These are phyloP conservation scores for Zygaena filipendulae DNA, from an alignment of 2,888 invertebrate genomes.

Conservation along the genomic window DNA sequence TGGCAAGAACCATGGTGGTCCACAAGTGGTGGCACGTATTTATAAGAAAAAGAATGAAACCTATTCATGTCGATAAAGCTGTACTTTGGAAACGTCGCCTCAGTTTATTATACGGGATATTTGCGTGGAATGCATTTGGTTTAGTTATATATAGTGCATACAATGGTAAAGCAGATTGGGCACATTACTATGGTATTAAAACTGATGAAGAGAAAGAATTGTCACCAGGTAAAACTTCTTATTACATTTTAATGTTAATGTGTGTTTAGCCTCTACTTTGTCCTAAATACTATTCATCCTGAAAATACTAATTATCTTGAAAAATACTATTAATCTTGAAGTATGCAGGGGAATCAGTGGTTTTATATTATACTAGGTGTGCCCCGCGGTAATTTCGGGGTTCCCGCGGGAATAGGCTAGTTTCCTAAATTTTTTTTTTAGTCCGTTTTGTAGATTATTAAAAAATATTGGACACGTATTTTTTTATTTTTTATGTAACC, in stretches of 20 bases:
- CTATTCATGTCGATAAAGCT: constrained; percentile 59
- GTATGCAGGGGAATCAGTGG: no score
- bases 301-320: no score
- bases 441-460: background rate
- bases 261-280: no score
- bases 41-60: constrained; percentile 46
- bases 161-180: constrained; percentile 75
- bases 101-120: constrained; percentile 71
- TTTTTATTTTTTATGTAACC: no score
- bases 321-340: no score
- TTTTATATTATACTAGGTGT: background rate
- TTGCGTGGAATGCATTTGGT: constrained; percentile 80
- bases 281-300: no score
- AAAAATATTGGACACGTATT: no score
- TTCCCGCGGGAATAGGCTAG: no score
- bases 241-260: no score
- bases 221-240: constrained; percentile 72
- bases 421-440: no score
- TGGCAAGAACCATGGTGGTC: no score
- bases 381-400: no score
- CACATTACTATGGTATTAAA: constrained; percentile 72
- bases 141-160: constrained; percentile 68
- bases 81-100: constrained; percentile 70
- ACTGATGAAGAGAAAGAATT: constrained; percentile 65
- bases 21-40: constrained; percentile 54